Base-by-base conservation (phyloP, 2,113 vertebrate species). In the Aythya baeri region DNA sequence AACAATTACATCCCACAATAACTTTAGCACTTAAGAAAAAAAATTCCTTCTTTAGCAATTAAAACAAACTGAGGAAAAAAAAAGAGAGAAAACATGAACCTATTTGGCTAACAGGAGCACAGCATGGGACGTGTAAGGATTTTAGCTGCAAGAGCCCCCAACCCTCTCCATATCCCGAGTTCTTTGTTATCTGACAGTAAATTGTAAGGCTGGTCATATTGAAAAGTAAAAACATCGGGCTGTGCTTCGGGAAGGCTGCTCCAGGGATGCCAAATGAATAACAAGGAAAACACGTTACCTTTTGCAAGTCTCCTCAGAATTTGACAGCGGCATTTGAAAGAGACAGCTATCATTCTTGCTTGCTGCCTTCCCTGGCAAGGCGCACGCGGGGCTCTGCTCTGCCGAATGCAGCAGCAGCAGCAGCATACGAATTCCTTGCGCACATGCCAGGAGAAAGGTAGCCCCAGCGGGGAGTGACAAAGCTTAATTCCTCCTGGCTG, bases 321-420 rank as follows among this genome's bases (percentile, higher is more conserved):
- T 76, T 99, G 99, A 97, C 99, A 99, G 93, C 99, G 99, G 98
- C 99, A 99, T 98, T 99, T 99, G 94, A 99, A 99, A 96, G 99
- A 99, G 98, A 99, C 99, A 91, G 99, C 99, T 98, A 99, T 99
- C 99, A 99, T 99, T 98, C 98, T 99, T 96, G 97, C 98, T 93
- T 94, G 96, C 98, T 97, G 98, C 97, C 92, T 94, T 81, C 97
- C 88, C 95, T 81, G 96, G 97, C 97, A 94, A 89, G 96, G 97
- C 96, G 83, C 79, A 92, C 97, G 97, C 97, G 89, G 97, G 97
- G 98, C 96, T 98, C 96, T 79, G 97, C 96, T 97, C 73, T 82
- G 96, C 91, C 73, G 97, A 97, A 98, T 97, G 98, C 97, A 93
- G 98, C 97, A 97, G 97, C 86, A 29, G 62, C 62, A 29, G 62